Evolutionary conservation across 2,888 invertebrate genomes (phyloP).

Genomic region (Pristionchus fissidentatus): DNA sequence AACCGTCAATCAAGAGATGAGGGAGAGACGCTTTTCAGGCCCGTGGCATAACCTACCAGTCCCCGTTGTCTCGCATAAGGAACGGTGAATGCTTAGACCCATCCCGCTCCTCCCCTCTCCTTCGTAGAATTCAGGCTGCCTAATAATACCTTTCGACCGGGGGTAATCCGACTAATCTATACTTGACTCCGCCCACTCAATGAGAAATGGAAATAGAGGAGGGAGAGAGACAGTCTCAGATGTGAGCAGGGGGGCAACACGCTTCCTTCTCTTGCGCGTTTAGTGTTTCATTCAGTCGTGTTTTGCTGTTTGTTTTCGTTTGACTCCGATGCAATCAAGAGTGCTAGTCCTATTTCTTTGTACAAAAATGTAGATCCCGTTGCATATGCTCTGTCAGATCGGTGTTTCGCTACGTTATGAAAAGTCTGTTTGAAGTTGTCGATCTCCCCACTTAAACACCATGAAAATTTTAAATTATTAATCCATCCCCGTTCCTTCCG

Average conservation of each 20-base stretch:
- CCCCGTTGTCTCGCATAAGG: not conserved
- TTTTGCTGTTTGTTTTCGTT: not conserved
- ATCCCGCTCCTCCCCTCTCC: not conserved
- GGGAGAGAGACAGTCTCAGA: no score
- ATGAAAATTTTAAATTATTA: no score
- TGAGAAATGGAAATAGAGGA: no score
- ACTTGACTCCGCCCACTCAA: slow-evolving; percentile 22
- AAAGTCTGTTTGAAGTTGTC: no score
- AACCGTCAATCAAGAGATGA: not conserved
- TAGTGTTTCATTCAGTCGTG: not conserved
- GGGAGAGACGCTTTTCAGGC: not conserved
- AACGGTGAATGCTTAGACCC: not conserved
- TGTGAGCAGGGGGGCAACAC: no score
- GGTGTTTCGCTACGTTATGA: no score
- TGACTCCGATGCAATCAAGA: no score
- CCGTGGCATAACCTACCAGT: not conserved
- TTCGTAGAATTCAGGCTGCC: slow-evolving; percentile 16
- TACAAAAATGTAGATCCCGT: no score
- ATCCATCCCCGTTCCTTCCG: not conserved
- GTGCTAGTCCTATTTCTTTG: no score
- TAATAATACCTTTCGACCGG: slow-evolving; percentile 29
- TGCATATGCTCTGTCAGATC: no score
- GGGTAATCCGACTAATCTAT: slow-evolving; percentile 21
- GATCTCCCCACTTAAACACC: no score
- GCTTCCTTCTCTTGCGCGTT: no score